Evolutionary conservation across 2,113 vertebrate species (phyloP).

Genomic region (Poicephalus meyeri): DNA sequence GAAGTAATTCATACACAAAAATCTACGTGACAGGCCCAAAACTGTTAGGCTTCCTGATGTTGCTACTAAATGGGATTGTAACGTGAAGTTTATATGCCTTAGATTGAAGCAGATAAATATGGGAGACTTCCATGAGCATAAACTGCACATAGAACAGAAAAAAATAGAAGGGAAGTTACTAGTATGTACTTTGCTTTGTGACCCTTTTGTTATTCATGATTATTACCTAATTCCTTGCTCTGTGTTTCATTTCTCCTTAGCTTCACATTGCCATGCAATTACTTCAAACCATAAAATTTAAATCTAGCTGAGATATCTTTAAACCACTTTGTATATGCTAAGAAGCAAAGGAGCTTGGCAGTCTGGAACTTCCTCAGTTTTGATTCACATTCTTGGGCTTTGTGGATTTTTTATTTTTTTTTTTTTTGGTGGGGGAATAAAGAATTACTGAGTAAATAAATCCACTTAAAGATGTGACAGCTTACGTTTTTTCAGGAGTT

Average conservation of each 20-base stretch:
- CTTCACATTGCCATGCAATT: neutral
- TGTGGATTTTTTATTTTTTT: neutral
- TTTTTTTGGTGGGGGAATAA: neutral
- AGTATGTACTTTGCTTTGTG: neutral
- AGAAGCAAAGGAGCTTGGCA: neutral
- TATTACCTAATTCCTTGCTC: neutral
- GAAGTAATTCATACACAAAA: neutral
- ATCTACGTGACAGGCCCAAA: neutral
- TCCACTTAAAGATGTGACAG: neutral
- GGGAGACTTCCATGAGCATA: neutral
- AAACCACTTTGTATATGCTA: neutral
- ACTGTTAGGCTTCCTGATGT: neutral
- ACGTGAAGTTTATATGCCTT: neutral
- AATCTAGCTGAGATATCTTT: neutral
- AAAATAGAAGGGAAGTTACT: neutral
- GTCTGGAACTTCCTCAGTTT: neutral
- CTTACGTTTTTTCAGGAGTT: neutral
- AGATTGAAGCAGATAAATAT: neutral
- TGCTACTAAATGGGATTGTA: neutral
- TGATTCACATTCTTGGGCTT: neutral
- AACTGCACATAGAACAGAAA: neutral
- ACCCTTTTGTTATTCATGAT: neutral
- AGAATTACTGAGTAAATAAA: neutral
- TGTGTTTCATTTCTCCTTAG: neutral
- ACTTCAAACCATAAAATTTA: neutral